A percentile compares a stretch with the other conserved stretches of the same genome.
phyloP scores from a whole-genome alignment of 1,140 invertebrate genomes.

The roundworm (Caenorhabditis elegans) region WBcel235 BX284606.5:12053501-12054000 shows the following conservation, averaged over 20 bases:
- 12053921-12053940: no score
- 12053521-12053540: conserved; percentile 20
- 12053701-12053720: no score
- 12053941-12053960: no score
- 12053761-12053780: no score
- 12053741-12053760: background rate
- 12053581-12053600: background rate
- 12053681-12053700: background rate
- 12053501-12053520: background rate
- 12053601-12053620: background rate
- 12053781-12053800: background rate
- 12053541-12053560: background rate
- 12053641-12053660: conserved; percentile 33
- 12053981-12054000: no score
- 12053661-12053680: conserved; percentile 3
- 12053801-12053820: background rate
- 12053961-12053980: no score
- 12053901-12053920: conserved; percentile 18
- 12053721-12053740: background rate
- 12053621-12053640: background rate
- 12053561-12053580: no score
- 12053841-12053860: background rate
- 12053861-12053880: background rate
- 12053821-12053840: background rate
- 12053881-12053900: conserved; percentile 21